Evolutionary conservation across 2,888 invertebrate species (phyloP).

Genomic region (Vannuccia rotundouncinata): DNA sequence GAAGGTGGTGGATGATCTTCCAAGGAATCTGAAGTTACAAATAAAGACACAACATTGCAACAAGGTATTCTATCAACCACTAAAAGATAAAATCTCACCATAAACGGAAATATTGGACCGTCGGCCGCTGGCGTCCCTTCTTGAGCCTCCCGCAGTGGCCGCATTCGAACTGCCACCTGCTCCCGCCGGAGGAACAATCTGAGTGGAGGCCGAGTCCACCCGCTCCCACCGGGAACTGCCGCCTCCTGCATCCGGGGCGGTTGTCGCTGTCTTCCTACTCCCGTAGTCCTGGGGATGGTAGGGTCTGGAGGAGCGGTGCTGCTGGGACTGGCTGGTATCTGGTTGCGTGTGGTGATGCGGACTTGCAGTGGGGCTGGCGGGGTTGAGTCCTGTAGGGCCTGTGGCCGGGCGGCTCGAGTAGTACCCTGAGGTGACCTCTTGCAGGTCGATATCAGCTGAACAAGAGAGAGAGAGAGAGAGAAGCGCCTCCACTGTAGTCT

Average conservation of each 20-base stretch:
- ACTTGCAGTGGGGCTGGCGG: not conserved
- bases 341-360: not conserved
- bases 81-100: not conserved
- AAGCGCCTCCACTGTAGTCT: not conserved
- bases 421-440: not conserved
- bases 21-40: not conserved
- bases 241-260: not conserved
- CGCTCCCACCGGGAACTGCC: not conserved
- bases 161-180: not conserved
- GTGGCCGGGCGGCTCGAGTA: not conserved
- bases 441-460: not conserved
- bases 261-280: not conserved
- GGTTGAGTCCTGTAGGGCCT: not conserved
- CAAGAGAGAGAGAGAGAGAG: too few relatives aligned
- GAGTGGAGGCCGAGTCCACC: not conserved
- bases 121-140: not conserved
- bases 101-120: not conserved
- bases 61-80: too few relatives aligned
- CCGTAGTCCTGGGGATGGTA: not conserved
- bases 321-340: too few relatives aligned
- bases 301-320: not conserved
- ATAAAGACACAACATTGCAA: not conserved
- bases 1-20: not conserved
- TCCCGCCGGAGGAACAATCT: not conserved
- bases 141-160: not conserved